Percentiles rank a stretch among this genome's conserved stretches.
Evolutionary conservation across 2,888 invertebrate species (phyloP).

Genomic region (Hirtodrosophila alboralis): DNA sequence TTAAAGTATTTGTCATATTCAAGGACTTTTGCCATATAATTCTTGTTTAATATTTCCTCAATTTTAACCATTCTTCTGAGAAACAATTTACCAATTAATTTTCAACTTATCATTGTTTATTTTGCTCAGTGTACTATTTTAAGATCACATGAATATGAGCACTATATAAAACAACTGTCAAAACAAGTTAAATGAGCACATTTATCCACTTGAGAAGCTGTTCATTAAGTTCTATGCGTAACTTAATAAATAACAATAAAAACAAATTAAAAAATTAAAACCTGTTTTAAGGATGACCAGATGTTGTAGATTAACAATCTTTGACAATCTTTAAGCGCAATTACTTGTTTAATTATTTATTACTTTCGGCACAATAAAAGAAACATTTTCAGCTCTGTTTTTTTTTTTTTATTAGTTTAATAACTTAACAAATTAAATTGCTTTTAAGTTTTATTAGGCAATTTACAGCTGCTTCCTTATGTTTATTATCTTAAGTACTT

Average conservation of each 20-base stretch:
- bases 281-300: constrained; percentile 17
- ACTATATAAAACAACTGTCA: constrained; percentile 21
- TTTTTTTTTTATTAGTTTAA: constrained; percentile 1
- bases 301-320: constrained; percentile 7
- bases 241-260: constrained; percentile 17
- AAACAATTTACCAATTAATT: too few relatives aligned
- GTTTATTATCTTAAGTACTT: not conserved
- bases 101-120: too few relatives aligned
- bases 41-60: too few relatives aligned
- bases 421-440: constrained; percentile 1
- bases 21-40: too few relatives aligned
- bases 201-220: constrained; percentile 1
- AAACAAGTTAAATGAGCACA: constrained; percentile 26
- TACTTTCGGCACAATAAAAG: not conserved
- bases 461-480: constrained; percentile 16
- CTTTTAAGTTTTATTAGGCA: not conserved
- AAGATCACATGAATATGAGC: not conserved
- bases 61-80: too few relatives aligned
- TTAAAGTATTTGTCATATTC: too few relatives aligned
- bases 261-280: constrained; percentile 14
- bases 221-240: constrained; percentile 1
- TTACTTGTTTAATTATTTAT: constrained; percentile 3
- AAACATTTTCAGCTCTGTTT: not conserved
- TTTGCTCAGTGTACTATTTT: constrained; percentile 13
- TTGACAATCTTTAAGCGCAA: not conserved